Evolutionary conservation across 1,140 invertebrate genomes (phyloP).

Genomic region (Macrosteles quadrilineatus): DNA sequence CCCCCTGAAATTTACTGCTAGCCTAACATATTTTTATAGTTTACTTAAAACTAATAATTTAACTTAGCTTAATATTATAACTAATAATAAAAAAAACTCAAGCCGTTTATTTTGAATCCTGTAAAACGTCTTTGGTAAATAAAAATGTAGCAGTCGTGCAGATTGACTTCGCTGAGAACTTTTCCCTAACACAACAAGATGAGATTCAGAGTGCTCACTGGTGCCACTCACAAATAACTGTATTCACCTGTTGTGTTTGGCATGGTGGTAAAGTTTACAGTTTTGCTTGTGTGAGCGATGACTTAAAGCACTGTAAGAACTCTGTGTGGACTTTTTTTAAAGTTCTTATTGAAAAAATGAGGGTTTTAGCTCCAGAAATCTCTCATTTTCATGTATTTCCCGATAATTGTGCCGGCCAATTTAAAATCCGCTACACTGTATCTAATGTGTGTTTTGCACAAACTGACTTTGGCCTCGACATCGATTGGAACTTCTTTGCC

Average conservation of each 20-base stretch:
- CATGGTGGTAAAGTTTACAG: constrained; percentile 6
- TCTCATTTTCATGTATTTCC: constrained; percentile 43
- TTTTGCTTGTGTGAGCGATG: constrained; percentile 23
- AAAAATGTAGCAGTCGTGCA: not conserved
- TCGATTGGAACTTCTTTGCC: constrained; percentile 46
- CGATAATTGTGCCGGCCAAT: constrained; percentile 40
- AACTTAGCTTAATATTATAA: too few relatives aligned
- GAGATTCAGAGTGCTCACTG: constrained; percentile 42
- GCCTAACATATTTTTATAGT: too few relatives aligned
- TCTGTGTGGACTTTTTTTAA: constrained; percentile 32
- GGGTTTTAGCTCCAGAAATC: not conserved
- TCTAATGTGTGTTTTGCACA: constrained; percentile 43
- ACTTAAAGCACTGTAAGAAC: constrained; percentile 28
- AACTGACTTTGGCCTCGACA: constrained; percentile 43
- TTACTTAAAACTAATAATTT: too few relatives aligned
- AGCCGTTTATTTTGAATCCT: too few relatives aligned
- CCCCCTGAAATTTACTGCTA: too few relatives aligned
- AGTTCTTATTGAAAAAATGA: constrained; percentile 20
- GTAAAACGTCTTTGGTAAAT: too few relatives aligned
- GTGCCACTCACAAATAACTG: constrained; percentile 39
- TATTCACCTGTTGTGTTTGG: constrained; percentile 41
- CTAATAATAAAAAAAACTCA: too few relatives aligned
- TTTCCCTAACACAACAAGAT: constrained; percentile 42
- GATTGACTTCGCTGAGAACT: constrained; percentile 37
- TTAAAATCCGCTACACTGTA: constrained; percentile 48